phyloP scores from a whole-genome alignment of 2,113 vertebrate genomes.

The Paratilapia polleni region DNA sequence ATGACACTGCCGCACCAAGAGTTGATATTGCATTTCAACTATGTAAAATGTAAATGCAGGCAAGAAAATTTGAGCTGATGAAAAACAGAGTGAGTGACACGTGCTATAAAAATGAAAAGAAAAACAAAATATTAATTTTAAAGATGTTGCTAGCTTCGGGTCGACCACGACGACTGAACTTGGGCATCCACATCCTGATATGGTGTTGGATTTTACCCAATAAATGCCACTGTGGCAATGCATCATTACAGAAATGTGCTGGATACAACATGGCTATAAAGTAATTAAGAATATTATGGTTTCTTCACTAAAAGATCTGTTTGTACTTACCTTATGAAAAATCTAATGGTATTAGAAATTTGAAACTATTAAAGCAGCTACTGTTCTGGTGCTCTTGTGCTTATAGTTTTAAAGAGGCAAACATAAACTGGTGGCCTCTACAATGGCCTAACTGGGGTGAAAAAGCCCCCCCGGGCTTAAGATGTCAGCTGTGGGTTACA shows the following conservation, averaged over 20 bases:
- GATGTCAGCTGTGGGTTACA: neutral
- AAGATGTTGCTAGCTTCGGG: neutral
- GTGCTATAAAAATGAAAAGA: neutral
- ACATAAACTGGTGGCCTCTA: neutral
- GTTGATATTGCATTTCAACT: neutral
- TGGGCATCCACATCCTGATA: neutral
- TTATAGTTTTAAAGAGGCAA: neutral
- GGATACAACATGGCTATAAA: neutral
- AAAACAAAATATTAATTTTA: neutral
- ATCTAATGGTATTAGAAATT: neutral
- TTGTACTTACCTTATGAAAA: neutral
- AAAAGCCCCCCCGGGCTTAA: neutral
- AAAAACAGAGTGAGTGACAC: too few species aligned
- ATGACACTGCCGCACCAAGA: too few species aligned
- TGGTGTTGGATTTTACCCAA: neutral
- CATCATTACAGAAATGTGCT: neutral
- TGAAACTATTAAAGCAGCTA: neutral
- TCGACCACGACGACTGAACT: neutral
- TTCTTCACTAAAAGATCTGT: neutral
- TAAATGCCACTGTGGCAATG: neutral
- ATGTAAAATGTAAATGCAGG: neutral
- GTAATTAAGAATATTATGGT: neutral
- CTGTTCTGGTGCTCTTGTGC: neutral
- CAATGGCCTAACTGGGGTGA: neutral
- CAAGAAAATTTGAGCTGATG: neutral